Base-by-base conservation (phyloP, 2,113 vertebrate genomes). In the Perca fluviatilis region DNA sequence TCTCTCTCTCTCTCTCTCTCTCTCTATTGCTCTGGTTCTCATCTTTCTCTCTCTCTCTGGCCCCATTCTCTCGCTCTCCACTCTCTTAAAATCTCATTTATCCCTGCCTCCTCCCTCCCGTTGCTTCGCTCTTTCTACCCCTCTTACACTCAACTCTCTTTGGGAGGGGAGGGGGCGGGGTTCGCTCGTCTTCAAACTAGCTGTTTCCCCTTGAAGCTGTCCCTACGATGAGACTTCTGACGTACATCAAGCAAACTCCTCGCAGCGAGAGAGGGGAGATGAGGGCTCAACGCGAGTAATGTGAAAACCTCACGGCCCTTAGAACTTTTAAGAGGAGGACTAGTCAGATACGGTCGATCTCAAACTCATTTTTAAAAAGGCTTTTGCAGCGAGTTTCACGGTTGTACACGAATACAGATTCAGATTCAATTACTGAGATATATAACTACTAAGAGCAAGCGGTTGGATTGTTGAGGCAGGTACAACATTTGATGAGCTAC, bases 141-240 rank as follows among this genome's bases (percentile, higher is more conserved):
- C 11, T 36, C 49, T 19, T 43, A 30, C n/a, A 8, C 18, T 53
- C 30, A 8, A 9, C 40, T 51, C 46, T 49, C 46, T 40, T 13
- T 25, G 51, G 70, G n/a, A n/a, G n/a, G n/a, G n/a, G n/a, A n/a
- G n/a, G n/a, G n/a, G n/a, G n/a, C n/a, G 30, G 30, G 3, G 30
- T 65, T 54, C 12, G 3, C 33, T 78, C 5, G 12, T 56, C 36
- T 30, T 68, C 25, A 67, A 85, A 81, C 61, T 18, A 66, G 68
- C 63, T 54, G 30, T 71, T 86, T 58, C 33, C 66, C 64, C 58
- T 78, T 83, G 65, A 79, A 83, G 76, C 61, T 14, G 11, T 66
- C 9, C 6, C 46, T 1, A 70, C 70, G 16, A 70, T 25, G 46
- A 66, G 76, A 79, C 61, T 56, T 79, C 71, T 61, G 77, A 79